Conservation (phyloP, 1,140 invertebrate genomes). For the Hestina assimilis region DNA sequence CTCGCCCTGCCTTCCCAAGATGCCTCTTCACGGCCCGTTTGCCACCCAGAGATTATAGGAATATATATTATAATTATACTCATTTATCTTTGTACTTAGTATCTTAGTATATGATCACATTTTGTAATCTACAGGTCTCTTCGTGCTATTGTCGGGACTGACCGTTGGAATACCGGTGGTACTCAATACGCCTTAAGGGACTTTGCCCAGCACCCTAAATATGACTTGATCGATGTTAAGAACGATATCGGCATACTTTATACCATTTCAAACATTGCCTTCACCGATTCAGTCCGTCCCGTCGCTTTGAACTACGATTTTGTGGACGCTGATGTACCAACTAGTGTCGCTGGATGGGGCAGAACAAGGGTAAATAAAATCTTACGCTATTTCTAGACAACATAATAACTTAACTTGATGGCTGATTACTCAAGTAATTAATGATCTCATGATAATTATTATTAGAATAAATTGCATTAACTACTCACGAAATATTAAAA, state of each 20-base stretch:
- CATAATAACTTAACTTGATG: no score
- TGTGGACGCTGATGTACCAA: conserved; percentile 7
- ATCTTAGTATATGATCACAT: no score
- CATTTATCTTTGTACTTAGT: no score
- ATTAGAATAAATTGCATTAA: no score
- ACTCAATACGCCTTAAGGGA: conserved; percentile 14
- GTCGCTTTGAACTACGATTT: neutral
- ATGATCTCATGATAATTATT: no score
- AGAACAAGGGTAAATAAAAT: neutral
- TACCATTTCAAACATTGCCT: conserved; percentile 19
- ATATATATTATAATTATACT: no score
- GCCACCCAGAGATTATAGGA: no score
- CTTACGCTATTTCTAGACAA: no score
- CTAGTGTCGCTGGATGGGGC: neutral
- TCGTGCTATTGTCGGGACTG: conserved; percentile 37
- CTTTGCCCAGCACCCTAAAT: conserved; percentile 38
- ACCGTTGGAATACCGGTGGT: conserved; percentile 41
- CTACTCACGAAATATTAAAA: no score
- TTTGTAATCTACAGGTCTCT: conserved; percentile 24
- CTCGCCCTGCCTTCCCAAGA: no score
- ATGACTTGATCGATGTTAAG: conserved; percentile 27
- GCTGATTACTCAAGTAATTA: no score
- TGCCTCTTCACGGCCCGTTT: no score
- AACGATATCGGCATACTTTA: conserved; percentile 46
- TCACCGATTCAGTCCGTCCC: conserved; percentile 9